These are phyloP conservation scores for Thunnus thynnus DNA, from an alignment of 2,113 vertebrate genomes.

Conservation along the genomic window DNA sequence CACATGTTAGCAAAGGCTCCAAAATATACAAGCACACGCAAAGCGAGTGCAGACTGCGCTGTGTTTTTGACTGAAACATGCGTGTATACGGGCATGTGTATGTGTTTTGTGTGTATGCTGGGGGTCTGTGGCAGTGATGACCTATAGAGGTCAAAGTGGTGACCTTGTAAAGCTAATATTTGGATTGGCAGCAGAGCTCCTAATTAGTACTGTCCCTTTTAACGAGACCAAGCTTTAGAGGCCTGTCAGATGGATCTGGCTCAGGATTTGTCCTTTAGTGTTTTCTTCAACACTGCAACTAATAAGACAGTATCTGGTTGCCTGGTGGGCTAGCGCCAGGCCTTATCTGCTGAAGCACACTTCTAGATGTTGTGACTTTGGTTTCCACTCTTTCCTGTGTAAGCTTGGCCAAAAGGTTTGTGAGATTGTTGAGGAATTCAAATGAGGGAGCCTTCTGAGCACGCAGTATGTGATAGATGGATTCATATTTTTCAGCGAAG, in stretches of 20 bases:
- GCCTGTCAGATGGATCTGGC: constrained; percentile 21
- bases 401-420: constrained; percentile 29
- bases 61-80: constrained; percentile 27
- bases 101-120: constrained; percentile 26
- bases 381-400: constrained; percentile 50
- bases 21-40: constrained; percentile 75
- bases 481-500: constrained; percentile 33
- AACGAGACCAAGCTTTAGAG: constrained; percentile 28
- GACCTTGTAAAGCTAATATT: constrained; percentile 77
- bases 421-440: constrained; percentile 39
- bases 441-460: constrained; percentile 19
- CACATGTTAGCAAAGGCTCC: constrained; percentile 58
- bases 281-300: constrained; percentile 39
- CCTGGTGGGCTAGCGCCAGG: constrained; percentile 19
- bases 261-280: constrained; percentile 22
- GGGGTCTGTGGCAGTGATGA: constrained; percentile 33
- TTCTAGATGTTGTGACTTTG: constrained; percentile 39
- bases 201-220: constrained; percentile 62
- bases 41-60: constrained; percentile 20
- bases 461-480: constrained; percentile 14
- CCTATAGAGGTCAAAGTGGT: constrained; percentile 49
- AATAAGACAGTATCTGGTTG: constrained; percentile 44
- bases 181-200: constrained; percentile 60
- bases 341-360: constrained; percentile 56
- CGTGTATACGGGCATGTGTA: neutral